Conservation (phyloP, 2,888 invertebrate genomes). For the Drosophila mercatorum region DNA sequence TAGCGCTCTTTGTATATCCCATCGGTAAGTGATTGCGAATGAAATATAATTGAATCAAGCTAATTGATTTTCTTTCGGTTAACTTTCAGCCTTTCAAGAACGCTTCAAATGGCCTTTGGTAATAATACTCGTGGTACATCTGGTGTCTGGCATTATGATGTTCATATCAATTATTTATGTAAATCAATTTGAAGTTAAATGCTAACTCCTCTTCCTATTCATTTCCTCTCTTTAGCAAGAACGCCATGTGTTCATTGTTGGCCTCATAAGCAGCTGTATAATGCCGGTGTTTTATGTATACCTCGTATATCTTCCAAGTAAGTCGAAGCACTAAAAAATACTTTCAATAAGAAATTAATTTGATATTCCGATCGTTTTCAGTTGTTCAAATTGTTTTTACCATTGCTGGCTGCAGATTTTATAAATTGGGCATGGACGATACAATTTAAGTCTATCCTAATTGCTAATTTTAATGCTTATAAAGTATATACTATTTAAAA, state of each 20-base stretch:
- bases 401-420: constrained; percentile 11
- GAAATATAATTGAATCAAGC: too few species aligned
- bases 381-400: constrained; percentile 6
- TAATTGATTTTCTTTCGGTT: not conserved
- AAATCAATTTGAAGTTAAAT: not conserved
- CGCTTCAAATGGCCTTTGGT: not conserved
- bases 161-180: constrained; percentile 3
- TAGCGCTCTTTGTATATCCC: not conserved
- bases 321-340: not conserved
- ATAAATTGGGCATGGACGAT: not conserved
- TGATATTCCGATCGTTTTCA: not conserved
- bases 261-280: not conserved
- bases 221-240: not conserved
- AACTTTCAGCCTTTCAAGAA: not conserved
- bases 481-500: not conserved
- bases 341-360: not conserved
- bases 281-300: not conserved
- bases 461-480: not conserved
- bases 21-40: not conserved
- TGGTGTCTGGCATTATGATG: not conserved
- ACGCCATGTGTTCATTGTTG: not conserved
- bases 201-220: not conserved
- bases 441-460: not conserved
- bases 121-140: not conserved
- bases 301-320: constrained; percentile 6